phyloP scores from a whole-genome alignment of 2,113 vertebrate species.

The Machaerirhynchus nigripectus region DNA sequence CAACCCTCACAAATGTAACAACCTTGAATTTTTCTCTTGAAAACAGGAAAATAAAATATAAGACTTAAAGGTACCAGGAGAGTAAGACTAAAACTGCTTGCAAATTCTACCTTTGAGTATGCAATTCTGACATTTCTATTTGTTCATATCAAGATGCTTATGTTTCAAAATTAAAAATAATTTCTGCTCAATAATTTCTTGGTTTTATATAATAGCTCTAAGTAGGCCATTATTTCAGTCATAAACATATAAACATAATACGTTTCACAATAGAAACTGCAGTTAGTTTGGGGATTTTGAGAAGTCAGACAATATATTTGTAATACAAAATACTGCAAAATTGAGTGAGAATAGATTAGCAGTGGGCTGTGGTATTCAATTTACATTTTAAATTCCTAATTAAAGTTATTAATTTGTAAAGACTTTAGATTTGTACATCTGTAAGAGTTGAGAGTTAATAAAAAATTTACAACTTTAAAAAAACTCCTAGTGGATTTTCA shows the following conservation, averaged over 20 bases:
- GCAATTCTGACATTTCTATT: background rate
- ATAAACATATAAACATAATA: background rate
- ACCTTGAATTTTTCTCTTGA: background rate
- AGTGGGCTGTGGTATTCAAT: background rate
- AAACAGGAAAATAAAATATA: background rate
- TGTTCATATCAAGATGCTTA: background rate
- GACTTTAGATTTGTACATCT: background rate
- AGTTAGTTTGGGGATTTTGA: background rate
- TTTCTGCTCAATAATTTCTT: background rate
- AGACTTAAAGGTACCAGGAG: background rate
- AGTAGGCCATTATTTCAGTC: background rate
- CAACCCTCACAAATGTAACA: background rate
- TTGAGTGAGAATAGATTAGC: background rate
- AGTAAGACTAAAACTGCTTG: background rate
- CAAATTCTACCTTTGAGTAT: background rate
- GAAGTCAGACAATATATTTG: background rate
- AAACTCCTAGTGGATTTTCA: background rate
- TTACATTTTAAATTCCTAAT: background rate
- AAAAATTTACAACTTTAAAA: background rate
- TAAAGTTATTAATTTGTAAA: background rate
- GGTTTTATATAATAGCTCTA: background rate
- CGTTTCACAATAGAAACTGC: background rate
- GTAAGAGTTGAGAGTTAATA: background rate
- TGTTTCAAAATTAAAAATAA: background rate
- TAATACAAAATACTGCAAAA: background rate